Evolutionary conservation across 2,888 invertebrate genomes (phyloP), one percentile per base, ranked within the genome.

Genomic region (Chironomus tentans): DNA sequence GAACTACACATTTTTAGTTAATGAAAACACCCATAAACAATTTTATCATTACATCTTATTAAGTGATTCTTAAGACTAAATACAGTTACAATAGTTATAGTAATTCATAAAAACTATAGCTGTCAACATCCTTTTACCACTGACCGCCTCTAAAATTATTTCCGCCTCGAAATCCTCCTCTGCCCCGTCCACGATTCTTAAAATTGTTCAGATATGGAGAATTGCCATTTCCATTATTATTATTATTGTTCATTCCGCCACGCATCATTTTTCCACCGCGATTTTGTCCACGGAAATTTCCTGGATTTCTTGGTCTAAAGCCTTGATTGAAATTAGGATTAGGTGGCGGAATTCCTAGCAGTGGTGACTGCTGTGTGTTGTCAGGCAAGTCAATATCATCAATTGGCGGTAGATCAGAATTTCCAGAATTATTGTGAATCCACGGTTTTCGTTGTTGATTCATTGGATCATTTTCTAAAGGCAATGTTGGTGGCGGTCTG

Each of bases 401-500:
- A 1, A 46, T 4, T 38, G 38, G 38, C 7, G 38, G 38, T 38
- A 38, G 2, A 10, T 38, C 38, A 38, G 38, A 38, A 38, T 38
- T 38, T 10, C 38, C 38, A 38, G 38, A 1, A 22, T 74, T 15
- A 48, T 48, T 74, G 46, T 72, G 72, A n/a, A 74, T 48, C 74
- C 74, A 74, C 7, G 74, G 22, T 15, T 74, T 74, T 18, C 65
- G 18, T n/a, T 74, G 74, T 7, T 48, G 46, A n/a, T 47, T 24
- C 48, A 74, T 47, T 10, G 38, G 38, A 21, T 74, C 74, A 46
- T 13, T 61, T 3, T 65, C 62, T 10, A 76, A 68, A 12, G 69
- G 74, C 18, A 56, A 56, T 10, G 24, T 12, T 13, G 76, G 76
- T 18, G 76, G 76, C 13, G 74, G 74, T 6, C 69, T 69, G 13